Conservation (phyloP, 1,140 invertebrate species). For the Centruroides sculpturatus region DNA sequence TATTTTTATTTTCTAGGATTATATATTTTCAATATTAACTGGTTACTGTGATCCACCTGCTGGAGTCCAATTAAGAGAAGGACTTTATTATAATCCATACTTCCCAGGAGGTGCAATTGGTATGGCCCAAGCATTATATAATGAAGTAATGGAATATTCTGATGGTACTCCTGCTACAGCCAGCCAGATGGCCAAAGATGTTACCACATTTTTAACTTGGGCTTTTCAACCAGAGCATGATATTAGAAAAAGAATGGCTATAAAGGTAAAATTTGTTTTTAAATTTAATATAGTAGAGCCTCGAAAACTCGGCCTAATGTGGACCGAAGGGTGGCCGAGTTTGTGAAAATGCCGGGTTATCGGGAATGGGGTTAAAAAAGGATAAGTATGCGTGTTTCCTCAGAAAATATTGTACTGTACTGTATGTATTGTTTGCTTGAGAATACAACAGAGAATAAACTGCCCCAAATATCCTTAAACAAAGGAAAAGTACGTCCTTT, state of each 20-base stretch:
- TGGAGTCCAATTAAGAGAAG: conserved; percentile 68
- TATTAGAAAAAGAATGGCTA: conserved; percentile 61
- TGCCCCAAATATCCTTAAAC: too few species aligned
- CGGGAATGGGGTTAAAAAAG: too few species aligned
- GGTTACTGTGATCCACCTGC: conserved; percentile 93
- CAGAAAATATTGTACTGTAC: too few species aligned
- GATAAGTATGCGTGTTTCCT: too few species aligned
- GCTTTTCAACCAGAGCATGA: conserved; percentile 83
- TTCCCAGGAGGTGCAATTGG: conserved; percentile 92
- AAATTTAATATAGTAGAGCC: not conserved
- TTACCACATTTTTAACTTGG: conserved; percentile 87
- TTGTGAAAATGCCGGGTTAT: too few species aligned
- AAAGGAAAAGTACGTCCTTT: too few species aligned
- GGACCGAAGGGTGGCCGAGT: too few species aligned
- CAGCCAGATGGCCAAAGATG: conserved; percentile 94
- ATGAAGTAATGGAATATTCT: conserved; percentile 49
- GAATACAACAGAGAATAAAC: too few species aligned
- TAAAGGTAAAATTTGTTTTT: conserved; percentile 49
- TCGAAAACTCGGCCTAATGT: too few species aligned
- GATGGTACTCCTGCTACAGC: conserved; percentile 73
- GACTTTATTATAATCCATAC: conserved; percentile 96
- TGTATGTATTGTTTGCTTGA: too few species aligned
- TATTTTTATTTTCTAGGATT: conserved; percentile 45
- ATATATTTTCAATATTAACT: conserved; percentile 88
- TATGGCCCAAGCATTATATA: conserved; percentile 82